Conservation (phyloP, 2,888 invertebrate species). For the Diarsia dahlii region DNA sequence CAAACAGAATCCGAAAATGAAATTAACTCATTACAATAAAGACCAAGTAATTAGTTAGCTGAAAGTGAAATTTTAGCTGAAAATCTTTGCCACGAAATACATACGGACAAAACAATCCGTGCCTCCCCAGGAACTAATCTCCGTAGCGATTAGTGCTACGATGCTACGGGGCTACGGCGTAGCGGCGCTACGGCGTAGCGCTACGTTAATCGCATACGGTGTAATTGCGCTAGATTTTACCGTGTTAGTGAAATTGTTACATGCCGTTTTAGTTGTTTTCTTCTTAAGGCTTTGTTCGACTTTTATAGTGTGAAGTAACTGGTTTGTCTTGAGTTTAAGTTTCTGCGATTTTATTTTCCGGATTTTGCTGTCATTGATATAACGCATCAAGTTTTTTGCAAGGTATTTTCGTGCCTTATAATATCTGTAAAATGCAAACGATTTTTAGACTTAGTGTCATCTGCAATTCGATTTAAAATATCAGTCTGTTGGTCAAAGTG, state of each 20-base stretch:
- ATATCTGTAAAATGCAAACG: not conserved
- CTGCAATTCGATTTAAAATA: not conserved
- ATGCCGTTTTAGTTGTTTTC: constrained; percentile 42
- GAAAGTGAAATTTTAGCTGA: constrained; percentile 60
- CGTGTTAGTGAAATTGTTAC: constrained; percentile 62
- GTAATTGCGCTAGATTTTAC: constrained; percentile 65
- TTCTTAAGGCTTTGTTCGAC: constrained; percentile 29
- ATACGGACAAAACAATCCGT: constrained; percentile 71
- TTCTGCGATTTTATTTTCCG: not conserved
- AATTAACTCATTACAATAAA: constrained; percentile 23
- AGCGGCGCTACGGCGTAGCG: constrained; percentile 68
- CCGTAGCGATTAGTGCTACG: constrained; percentile 83
- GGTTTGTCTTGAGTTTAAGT: not conserved
- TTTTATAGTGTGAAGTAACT: not conserved
- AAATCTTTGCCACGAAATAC: constrained; percentile 60
- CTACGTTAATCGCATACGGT: constrained; percentile 61
- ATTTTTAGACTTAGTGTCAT: not conserved
- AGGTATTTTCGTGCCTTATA: not conserved
- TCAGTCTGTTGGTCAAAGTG: too few species aligned
- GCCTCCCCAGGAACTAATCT: constrained; percentile 76
- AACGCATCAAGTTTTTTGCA: not conserved
- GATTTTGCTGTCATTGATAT: too few species aligned
- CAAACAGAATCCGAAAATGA: constrained; percentile 4
- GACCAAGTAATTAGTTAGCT: constrained; percentile 34
- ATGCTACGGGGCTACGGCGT: constrained; percentile 71